Base-by-base conservation (phyloP, 2,113 vertebrate genomes). In the Falco punctatus region DNA sequence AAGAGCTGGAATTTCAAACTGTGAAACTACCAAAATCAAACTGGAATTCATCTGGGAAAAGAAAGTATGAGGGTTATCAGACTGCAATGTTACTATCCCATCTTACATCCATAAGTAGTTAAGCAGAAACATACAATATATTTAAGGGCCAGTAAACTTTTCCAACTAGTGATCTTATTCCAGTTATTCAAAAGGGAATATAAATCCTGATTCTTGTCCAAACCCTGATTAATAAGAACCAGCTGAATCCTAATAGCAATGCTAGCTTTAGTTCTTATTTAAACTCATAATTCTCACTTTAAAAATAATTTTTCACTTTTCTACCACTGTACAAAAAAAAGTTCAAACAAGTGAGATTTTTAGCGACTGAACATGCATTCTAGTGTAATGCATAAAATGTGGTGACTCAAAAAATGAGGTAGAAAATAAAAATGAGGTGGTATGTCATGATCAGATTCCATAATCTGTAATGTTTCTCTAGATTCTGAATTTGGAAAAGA, bases 81-180 rank as follows among this genome's bases (percentile, higher is more conserved):
- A 81, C 48, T 81, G 62, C 61, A 66, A 33, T 71, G 69, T 91
- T 71, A 59, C 89, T 74, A 75, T 81, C 61, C 80, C 61, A 32
- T 94, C 81, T 95, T 89, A 88, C 81, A 96, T 93, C 86, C 95
- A 95, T 89, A 88, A 96, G 83, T 54, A 89, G 69, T 89, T 86
- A 91, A 78, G 73, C 94, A 96, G 81, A 95, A 96, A 92, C 89
- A 92, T 74, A 81, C 59, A 88, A 11, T 75, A 70, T 92, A 86
- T 94, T 86, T 48, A 75, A 81, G 86, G 19, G 72, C 91, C 83
- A 95, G 61, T 91, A 92, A 95, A 74, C 83, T 79, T 86, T 90
- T 96, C 93, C 94, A 96, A 48, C 91, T 80, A 84, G 77, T 92
- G 91, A 96, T 94, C 86, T 94, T 96, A 96, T 81, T 97, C 80